Base-by-base conservation (phyloP, 2,113 vertebrate species). In the Catharus minimus region DNA sequence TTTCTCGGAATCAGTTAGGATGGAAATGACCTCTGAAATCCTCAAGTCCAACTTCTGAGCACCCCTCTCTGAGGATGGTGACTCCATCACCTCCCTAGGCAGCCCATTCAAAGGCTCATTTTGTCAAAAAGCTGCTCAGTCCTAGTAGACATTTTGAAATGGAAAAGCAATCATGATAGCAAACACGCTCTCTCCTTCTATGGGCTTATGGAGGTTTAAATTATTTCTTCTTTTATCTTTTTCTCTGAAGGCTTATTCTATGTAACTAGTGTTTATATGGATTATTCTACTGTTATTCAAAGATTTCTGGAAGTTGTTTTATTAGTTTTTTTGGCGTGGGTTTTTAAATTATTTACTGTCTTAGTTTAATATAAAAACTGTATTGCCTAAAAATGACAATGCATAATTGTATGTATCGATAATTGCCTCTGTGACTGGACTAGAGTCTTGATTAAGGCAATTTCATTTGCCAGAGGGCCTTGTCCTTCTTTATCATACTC, bases 401-500 rank as follows among this genome's bases (percentile, higher is more conserved):
- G 32, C 26, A 9, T 47, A 66, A 46, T 18, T 64, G 21, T 36
- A 5, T 78, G 18, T 81, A 60, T 72, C 82, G 73, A 46, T 82
- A 90, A 81, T 84, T 62, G 30, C 47, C 69, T 62, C 28, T 79
- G 18, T 75, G 88, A 57, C 41, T 68, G 73, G 46, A 50, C 30
- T 78, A 56, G 68, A 68, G 22, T 32, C 26, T 93, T 82, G 65
- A 86, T 82, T 69, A 77, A 68, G 33, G 66, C 23, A 67, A 3
- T 91, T 88, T 91, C 32, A 58, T 90, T 28, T 94, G 67, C 55
- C 73, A 85, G 72, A 86, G 56, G 60, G 64, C 43, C 44, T 89
- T 88, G 64, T 82, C 33, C 43, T 77, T 76, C 55, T 56, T 80
- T 73, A 24, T 85, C 84, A 49, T 53, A 73, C 41, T 89, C 78